Conservation (phyloP, 1,140 invertebrate genomes). For the Homarus americanus region DNA sequence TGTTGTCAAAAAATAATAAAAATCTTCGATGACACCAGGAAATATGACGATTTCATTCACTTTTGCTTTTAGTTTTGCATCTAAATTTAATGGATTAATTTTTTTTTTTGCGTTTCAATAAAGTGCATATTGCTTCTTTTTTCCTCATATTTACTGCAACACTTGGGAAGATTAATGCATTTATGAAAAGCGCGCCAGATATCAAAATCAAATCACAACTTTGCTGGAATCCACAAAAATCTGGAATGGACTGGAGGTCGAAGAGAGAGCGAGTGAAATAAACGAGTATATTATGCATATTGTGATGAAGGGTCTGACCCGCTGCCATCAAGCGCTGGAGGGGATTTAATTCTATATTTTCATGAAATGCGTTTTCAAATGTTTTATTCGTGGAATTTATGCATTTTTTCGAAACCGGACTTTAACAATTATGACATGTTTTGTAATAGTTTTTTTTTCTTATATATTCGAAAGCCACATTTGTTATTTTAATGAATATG, state of each 20-base stretch:
- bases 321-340: background rate
- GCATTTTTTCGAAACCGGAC: background rate
- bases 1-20: constrained; percentile 46
- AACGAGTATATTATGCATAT: constrained; percentile 45
- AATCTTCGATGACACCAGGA: constrained; percentile 14
- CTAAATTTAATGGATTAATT: background rate
- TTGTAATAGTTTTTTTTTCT: background rate
- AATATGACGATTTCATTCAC: constrained; percentile 22
- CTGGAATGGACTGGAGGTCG: background rate
- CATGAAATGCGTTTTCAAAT: constrained; percentile 38
- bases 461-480: background rate
- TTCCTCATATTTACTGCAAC: background rate
- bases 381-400: constrained; percentile 9
- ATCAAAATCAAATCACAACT: background rate
- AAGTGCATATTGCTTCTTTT: background rate
- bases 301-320: constrained; percentile 43
- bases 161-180: background rate
- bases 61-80: background rate
- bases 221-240: background rate
- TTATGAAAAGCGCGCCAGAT: background rate
- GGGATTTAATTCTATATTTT: constrained; percentile 54
- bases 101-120: background rate
- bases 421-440: constrained; percentile 6
- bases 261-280: constrained; percentile 40
- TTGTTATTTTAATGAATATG: background rate